A percentile compares a stretch with the other conserved stretches of the same genome.
Evolutionary conservation across 2,888 invertebrate species (phyloP).

Genomic region (Polydesmus complanatus): DNA sequence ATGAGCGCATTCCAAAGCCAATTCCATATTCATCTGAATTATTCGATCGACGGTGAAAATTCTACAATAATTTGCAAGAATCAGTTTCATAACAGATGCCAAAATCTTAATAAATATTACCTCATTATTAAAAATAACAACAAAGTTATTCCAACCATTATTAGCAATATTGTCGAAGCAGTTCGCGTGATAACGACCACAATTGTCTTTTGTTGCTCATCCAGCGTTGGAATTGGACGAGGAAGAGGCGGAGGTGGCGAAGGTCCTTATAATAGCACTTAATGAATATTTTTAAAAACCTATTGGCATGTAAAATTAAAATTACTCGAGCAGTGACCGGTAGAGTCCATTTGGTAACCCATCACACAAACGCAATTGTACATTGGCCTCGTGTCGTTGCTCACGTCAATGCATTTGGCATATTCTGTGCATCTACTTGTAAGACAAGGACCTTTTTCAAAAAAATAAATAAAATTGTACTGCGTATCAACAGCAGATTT

Average conservation of each 20-base stretch:
- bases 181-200: constrained; percentile 24
- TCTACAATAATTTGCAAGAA: constrained; percentile 8
- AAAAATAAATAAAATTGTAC: too few species aligned
- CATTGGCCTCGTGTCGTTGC: constrained; percentile 20
- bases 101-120: constrained; percentile 9
- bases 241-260: constrained; percentile 22
- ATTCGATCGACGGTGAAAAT: constrained; percentile 25
- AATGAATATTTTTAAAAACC: neutral
- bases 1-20: constrained; percentile 25
- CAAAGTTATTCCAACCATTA: constrained; percentile 23
- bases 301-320: neutral
- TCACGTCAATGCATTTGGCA: constrained; percentile 23
- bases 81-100: neutral
- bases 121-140: constrained; percentile 22
- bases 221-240: constrained; percentile 25
- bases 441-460: constrained; percentile 22
- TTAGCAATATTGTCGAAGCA: constrained; percentile 25
- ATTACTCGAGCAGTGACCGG: constrained; percentile 3
- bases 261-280: constrained; percentile 18
- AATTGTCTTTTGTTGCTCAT: constrained; percentile 23
- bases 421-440: constrained; percentile 22
- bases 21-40: constrained; percentile 28
- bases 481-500: neutral
- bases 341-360: constrained; percentile 22
- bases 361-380: constrained; percentile 24